Evolutionary conservation across 2,797 vertebrate species (phyloP).

Genomic region (Cynodonichthys magdalenae): DNA sequence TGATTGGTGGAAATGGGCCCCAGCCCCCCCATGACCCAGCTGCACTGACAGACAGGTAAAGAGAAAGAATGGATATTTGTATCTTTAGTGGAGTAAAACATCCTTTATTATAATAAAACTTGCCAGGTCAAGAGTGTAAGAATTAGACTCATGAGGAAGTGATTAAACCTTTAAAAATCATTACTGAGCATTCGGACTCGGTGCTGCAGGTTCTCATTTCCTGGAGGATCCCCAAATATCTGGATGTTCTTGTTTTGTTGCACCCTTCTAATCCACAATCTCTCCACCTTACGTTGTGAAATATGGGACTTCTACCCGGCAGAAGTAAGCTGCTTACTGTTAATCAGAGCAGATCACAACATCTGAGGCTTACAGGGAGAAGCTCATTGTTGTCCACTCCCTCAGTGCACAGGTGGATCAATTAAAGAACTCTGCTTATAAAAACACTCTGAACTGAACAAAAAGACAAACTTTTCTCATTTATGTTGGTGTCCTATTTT

Average conservation of each 20-base stretch:
- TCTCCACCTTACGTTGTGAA: conserved; percentile 46
- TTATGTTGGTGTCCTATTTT: not conserved
- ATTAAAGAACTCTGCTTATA: conserved; percentile 26
- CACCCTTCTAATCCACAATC: conserved; percentile 39
- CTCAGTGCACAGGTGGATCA: conserved; percentile 32
- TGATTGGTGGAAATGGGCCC: no score
- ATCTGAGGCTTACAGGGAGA: conserved; percentile 56
- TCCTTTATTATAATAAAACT: no score
- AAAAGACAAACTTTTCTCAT: not conserved
- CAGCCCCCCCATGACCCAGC: no score
- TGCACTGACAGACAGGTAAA: no score
- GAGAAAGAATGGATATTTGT: no score
- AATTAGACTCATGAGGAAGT: no score
- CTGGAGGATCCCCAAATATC: conserved; percentile 37
- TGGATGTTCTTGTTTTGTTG: conserved; percentile 49
- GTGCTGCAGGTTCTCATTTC: conserved; percentile 4
- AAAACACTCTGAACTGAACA: no score
- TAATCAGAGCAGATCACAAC: conserved; percentile 74
- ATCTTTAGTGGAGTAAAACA: no score
- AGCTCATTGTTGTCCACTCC: conserved; percentile 54
- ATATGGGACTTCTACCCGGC: conserved; percentile 40
- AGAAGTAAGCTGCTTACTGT: conserved; percentile 74
- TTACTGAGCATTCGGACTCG: conserved; percentile 1
- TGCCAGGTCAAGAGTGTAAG: no score
- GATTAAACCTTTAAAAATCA: no score